A percentile compares a stretch with the other conserved stretches of the same genome.
Evolutionary conservation across 2,797 vertebrate genomes (phyloP).

Genomic region (Cyclopterus lumpus): DNA sequence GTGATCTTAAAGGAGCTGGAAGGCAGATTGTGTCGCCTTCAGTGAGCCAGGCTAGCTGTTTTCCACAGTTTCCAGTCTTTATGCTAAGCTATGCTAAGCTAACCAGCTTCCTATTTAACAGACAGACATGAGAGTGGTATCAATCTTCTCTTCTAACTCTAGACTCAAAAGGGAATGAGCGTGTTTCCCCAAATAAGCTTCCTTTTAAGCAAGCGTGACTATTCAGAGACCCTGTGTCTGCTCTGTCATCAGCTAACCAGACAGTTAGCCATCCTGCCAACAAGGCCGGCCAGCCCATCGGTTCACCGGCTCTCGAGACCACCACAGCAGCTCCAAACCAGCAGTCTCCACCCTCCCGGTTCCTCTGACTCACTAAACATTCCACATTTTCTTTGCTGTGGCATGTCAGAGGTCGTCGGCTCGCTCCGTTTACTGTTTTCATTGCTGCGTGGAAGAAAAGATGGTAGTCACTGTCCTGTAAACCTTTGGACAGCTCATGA

Average conservation of each 20-base stretch:
- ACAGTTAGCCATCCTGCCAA: conserved; percentile 33
- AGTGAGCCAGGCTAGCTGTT: background rate
- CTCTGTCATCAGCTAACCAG: conserved; percentile 35
- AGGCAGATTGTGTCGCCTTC: background rate
- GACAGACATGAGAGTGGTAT: background rate
- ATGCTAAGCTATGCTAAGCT: conserved; percentile 4
- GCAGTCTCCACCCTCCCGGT: conserved; percentile 32
- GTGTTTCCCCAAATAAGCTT: background rate
- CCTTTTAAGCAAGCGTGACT: conserved; percentile 3
- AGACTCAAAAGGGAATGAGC: background rate
- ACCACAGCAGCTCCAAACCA: conserved; percentile 32
- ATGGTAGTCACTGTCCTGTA: conserved; percentile 36
- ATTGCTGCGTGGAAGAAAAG: conserved; percentile 22
- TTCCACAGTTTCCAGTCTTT: background rate
- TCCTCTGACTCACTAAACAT: conserved; percentile 60
- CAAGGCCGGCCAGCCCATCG: conserved; percentile 24
- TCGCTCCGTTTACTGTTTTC: conserved; percentile 44
- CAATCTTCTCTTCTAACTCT: background rate
- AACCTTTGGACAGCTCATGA: conserved; percentile 60
- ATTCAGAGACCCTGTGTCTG: conserved; percentile 14
- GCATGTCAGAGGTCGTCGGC: conserved; percentile 65
- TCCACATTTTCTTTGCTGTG: conserved; percentile 41
- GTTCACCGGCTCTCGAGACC: conserved; percentile 18
- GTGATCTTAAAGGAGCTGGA: background rate
- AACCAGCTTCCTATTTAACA: background rate